Conservation (phyloP, 2,113 vertebrate genomes). For the Passer domesticus region DNA sequence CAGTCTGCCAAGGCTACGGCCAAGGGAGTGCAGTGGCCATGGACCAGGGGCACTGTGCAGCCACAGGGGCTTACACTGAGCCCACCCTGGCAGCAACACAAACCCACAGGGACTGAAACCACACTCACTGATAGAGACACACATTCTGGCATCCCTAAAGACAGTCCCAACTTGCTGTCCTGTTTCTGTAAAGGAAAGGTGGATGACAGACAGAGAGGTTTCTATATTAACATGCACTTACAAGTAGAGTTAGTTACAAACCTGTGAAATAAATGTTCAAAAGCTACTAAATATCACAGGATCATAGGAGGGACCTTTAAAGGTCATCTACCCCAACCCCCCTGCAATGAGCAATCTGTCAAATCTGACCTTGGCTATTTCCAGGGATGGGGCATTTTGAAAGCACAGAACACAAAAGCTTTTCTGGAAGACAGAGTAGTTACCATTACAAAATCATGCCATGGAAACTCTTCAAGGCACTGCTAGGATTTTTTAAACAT, state of each 20-base stretch:
- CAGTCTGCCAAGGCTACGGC: neutral
- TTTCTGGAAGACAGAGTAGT: slow-evolving; percentile 24
- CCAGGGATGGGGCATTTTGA: neutral
- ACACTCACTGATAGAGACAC: neutral
- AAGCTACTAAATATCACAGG: neutral
- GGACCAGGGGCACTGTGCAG: neutral
- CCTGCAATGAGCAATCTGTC: neutral
- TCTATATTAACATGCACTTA: neutral
- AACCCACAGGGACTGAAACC: neutral
- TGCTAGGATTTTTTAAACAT: neutral
- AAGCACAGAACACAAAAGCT: slow-evolving; percentile 3
- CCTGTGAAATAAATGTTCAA: neutral
- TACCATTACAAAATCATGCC: neutral
- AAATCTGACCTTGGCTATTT: neutral
- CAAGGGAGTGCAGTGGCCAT: neutral
- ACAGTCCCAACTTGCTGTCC: neutral
- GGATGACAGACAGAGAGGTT: neutral
- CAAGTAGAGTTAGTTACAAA: neutral
- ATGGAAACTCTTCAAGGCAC: slow-evolving; percentile 27
- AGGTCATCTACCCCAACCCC: neutral
- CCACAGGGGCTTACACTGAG: neutral
- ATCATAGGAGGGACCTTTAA: neutral
- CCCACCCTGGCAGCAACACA: neutral
- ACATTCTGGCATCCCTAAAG: neutral
- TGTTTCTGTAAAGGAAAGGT: neutral